Percentiles rank a stretch among this genome's conserved stretches.
These are phyloP conservation scores for Microtus richardsoni DNA, from an alignment of 2,113 vertebrate genomes.

Conservation along the genomic window DNA sequence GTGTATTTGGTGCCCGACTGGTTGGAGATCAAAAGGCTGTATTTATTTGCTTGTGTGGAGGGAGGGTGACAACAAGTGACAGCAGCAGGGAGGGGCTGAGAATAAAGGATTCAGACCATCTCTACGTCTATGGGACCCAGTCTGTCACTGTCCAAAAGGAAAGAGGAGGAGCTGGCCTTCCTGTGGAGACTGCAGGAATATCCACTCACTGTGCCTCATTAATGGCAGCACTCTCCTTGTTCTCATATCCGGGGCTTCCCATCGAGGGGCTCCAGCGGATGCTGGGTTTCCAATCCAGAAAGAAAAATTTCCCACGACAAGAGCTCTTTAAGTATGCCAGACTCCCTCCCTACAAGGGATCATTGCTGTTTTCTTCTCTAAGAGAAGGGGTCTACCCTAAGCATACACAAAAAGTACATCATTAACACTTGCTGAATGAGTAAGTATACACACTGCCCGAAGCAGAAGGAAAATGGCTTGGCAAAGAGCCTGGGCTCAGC, in stretches of 20 bases:
- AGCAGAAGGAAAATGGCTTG: constrained; percentile 58
- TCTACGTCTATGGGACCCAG: constrained; percentile 56
- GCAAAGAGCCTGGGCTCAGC: constrained; percentile 56
- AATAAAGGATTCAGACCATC: constrained; percentile 68
- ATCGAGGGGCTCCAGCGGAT: constrained; percentile 68
- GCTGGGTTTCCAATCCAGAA: constrained; percentile 61
- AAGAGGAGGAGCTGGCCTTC: constrained; percentile 71
- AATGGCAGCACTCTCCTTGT: constrained; percentile 75
- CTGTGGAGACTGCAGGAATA: constrained; percentile 65
- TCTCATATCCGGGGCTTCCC: constrained; percentile 68
- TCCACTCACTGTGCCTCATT: constrained; percentile 55
- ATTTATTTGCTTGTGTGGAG: constrained; percentile 61
- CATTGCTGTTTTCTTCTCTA: constrained; percentile 25
- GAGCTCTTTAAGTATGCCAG: constrained; percentile 60
- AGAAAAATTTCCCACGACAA: constrained; percentile 69
- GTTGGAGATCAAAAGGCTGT: constrained; percentile 71
- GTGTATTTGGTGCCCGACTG: constrained; percentile 51
- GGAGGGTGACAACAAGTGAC: constrained; percentile 57
- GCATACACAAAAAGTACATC: constrained; percentile 68
- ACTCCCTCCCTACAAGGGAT: constrained; percentile 31
- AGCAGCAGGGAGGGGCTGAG: constrained; percentile 55
- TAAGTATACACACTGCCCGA: constrained; percentile 23
- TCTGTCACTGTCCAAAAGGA: constrained; percentile 75
- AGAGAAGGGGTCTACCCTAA: constrained; percentile 31
- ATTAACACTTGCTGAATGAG: constrained; percentile 54